phyloP scores from a whole-genome alignment of 23 tunicate species.

The Styela plicata region DNA sequence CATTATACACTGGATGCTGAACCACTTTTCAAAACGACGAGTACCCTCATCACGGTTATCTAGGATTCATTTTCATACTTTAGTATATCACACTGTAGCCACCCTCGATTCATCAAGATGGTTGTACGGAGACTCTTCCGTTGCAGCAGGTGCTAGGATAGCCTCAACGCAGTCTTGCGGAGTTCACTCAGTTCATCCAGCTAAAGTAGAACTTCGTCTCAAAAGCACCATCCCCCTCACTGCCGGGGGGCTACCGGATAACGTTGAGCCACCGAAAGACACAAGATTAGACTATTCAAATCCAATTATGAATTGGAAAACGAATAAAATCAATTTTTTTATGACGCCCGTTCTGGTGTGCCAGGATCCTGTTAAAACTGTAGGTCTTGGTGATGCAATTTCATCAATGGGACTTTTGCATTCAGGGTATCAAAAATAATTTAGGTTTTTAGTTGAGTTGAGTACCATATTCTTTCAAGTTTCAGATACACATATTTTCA shows the following conservation, averaged over 20 bases:
- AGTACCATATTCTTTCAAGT: too few species aligned
- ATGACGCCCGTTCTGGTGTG: slow-evolving; percentile 75
- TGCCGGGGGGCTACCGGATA: slow-evolving; percentile 19
- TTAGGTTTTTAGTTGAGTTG: background rate
- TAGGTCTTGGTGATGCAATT: slow-evolving; percentile 90
- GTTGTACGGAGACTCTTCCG: slow-evolving; percentile 53
- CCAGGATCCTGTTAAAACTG: slow-evolving; percentile 76
- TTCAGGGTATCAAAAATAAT: slow-evolving; percentile 38
- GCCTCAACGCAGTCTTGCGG: slow-evolving; percentile 89
- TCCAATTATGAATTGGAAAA: slow-evolving; percentile 49
- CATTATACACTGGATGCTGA: slow-evolving; percentile 53
- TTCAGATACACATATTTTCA: too few species aligned
- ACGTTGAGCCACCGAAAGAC: background rate
- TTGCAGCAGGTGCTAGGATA: slow-evolving; percentile 68
- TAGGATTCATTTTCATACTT: slow-evolving; percentile 85
- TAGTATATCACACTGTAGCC: slow-evolving; percentile 54
- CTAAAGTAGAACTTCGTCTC: slow-evolving; percentile 60
- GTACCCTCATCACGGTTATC: slow-evolving; percentile 33
- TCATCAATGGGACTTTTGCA: slow-evolving; percentile 63
- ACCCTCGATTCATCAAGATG: slow-evolving; percentile 38
- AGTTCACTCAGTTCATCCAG: slow-evolving; percentile 35
- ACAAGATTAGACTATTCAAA: slow-evolving; percentile 30
- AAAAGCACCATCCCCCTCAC: slow-evolving; percentile 33
- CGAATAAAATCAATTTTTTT: slow-evolving; percentile 17
- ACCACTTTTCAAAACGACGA: background rate